Percentiles rank a stretch among this genome's conserved stretches.
These are phyloP conservation scores for Schizotus pectinicornis DNA, from an alignment of 2,888 invertebrate species.

Conservation along the genomic window DNA sequence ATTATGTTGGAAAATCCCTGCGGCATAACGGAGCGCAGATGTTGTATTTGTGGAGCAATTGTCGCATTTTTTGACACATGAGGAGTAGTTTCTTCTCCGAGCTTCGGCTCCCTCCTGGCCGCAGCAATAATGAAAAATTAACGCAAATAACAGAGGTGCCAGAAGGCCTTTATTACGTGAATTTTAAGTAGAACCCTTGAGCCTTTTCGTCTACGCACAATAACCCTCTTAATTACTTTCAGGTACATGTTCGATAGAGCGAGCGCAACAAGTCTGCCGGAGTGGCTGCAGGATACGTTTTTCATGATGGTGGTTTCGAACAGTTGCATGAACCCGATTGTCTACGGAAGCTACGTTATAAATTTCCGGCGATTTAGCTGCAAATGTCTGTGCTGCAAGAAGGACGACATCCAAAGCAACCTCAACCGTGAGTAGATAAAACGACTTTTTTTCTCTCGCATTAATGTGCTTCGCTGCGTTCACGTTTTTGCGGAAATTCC, in stretches of 20 bases:
- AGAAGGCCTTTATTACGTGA: no score
- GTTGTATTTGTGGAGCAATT: no score
- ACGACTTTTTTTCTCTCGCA: not conserved
- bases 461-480: not conserved
- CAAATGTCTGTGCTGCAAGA: conserved; percentile 33
- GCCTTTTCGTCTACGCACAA: no score
- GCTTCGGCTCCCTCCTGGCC: no score
- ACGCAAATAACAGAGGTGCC: no score
- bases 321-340: conserved; percentile 80
- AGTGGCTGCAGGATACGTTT: conserved; percentile 70
- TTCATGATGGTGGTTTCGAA: conserved; percentile 83
- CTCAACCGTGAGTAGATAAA: conserved; percentile 28
- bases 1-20: no score
- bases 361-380: conserved; percentile 58
- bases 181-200: no score
- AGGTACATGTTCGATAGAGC: conserved; percentile 76
- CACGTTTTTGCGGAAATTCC: not conserved
- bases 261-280: conserved; percentile 69
- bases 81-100: no score
- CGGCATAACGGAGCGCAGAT: no score
- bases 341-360: conserved; percentile 75
- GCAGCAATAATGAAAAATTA: no score
- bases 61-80: no score
- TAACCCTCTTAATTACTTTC: conserved; percentile 30
- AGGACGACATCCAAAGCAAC: conserved; percentile 12